phyloP scores from a whole-genome alignment of 2,888 invertebrate species.

The Drosophila maculinotata region DNA sequence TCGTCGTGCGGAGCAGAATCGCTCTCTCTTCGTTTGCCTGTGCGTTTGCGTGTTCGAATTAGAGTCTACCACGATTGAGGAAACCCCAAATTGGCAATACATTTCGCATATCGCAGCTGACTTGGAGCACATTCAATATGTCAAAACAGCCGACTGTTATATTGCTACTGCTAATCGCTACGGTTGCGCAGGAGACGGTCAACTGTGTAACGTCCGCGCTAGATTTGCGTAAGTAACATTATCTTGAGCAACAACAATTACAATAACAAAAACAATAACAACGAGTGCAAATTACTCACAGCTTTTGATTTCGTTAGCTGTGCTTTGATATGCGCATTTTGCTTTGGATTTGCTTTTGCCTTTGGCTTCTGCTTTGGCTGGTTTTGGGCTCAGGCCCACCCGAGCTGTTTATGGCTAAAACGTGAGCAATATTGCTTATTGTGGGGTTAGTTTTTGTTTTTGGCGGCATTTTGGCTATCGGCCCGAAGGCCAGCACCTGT shows the following conservation, averaged over 20 bases:
- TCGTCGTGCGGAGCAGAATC: conserved; percentile 56
- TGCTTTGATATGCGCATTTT: conserved; percentile 39
- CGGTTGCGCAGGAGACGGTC: conserved; percentile 65
- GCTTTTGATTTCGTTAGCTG: conserved; percentile 16
- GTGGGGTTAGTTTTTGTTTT: conserved; percentile 41
- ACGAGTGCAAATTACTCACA: conserved; percentile 44
- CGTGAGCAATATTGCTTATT: conserved; percentile 64
- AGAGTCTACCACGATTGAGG: conserved; percentile 18
- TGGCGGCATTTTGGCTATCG: conserved; percentile 15
- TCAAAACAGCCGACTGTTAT: conserved; percentile 52
- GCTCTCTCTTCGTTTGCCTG: conserved; percentile 11
- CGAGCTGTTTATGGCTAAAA: conserved; percentile 59
- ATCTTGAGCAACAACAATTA: no score
- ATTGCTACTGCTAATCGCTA: conserved; percentile 64
- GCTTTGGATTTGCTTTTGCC: conserved; percentile 14
- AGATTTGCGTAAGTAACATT: conserved; percentile 82
- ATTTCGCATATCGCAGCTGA: conserved; percentile 40
- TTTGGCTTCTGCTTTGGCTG: no score
- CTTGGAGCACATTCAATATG: conserved; percentile 45
- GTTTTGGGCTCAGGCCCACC: conserved; percentile 26
- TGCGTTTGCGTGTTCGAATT: conserved; percentile 12
- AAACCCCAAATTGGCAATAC: conserved; percentile 25
- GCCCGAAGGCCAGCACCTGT: conserved; percentile 50
- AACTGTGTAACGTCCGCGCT: conserved; percentile 62
- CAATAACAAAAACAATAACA: conserved; percentile 16